phyloP scores from a whole-genome alignment of 1,140 invertebrate genomes.

The Melanaphis sacchari region DNA sequence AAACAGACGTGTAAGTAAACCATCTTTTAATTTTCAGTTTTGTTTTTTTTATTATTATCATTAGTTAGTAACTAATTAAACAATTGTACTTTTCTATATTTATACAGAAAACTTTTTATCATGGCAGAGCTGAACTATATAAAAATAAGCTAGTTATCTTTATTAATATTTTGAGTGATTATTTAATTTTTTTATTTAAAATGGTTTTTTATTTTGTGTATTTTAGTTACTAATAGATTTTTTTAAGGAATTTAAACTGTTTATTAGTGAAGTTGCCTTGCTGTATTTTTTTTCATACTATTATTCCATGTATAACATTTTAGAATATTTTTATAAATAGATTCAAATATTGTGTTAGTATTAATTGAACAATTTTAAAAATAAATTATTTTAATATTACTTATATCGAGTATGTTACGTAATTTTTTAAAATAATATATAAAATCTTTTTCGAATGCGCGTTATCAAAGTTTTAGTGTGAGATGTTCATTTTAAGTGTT shows the following conservation, averaged over 20 bases:
- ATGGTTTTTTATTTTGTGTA: not conserved
- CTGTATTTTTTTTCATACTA: not conserved
- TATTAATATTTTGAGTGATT: not conserved
- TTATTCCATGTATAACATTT: not conserved
- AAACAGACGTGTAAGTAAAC: not conserved
- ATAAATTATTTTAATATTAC: not conserved
- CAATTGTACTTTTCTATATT: not conserved
- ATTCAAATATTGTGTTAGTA: not conserved
- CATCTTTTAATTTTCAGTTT: not conserved
- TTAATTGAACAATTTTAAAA: not conserved
- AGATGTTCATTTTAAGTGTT: not conserved
- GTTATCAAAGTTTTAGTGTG: not conserved
- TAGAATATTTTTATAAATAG: not conserved
- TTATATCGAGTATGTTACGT: not conserved
- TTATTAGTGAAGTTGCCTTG: not conserved
- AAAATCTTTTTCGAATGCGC: not conserved
- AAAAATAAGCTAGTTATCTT: not conserved
- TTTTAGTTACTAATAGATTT: not conserved
- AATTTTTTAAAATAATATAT: not conserved
- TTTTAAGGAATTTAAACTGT: not conserved
- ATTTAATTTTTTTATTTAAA: not conserved
- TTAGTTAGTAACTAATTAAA: not conserved
- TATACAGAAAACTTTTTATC: not conserved
- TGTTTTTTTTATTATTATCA: not conserved
- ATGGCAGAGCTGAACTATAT: not conserved